phyloP scores from a whole-genome alignment of 2,113 vertebrate genomes.

The rat (Rattus norvegicus) region DNA sequence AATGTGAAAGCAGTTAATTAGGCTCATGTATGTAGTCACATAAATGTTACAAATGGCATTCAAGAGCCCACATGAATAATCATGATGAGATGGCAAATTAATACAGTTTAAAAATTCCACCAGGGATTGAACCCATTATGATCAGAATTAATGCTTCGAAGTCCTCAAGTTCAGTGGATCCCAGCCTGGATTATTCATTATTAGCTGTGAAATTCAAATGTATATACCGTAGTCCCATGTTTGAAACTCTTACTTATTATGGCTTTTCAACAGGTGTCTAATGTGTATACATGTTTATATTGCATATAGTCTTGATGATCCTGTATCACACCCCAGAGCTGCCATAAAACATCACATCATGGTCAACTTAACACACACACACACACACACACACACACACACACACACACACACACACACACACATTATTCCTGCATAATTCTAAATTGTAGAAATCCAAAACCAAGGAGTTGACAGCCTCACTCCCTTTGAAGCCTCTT shows the following conservation, averaged over 20 bases:
- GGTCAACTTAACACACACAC: neutral
- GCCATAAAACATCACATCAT: neutral
- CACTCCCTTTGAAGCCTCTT: neutral
- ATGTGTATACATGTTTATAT: neutral
- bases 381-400: too few relatives aligned
- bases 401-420: too few relatives aligned
- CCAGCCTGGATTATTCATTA: neutral
- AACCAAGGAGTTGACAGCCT: neutral
- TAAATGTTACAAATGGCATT: slow-evolving; percentile 33
- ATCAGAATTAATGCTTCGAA: neutral
- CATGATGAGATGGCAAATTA: neutral
- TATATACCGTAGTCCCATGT: neutral
- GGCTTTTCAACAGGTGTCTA: neutral
- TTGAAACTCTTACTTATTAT: slow-evolving; percentile 15
- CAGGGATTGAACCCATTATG: neutral
- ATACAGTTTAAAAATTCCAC: neutral
- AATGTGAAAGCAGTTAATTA: neutral
- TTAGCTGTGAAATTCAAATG: neutral
- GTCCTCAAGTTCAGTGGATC: neutral
- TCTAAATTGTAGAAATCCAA: neutral
- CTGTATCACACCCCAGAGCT: neutral
- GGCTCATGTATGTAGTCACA: neutral
- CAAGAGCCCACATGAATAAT: slow-evolving; percentile 39
- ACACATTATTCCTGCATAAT: neutral
- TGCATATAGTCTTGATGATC: neutral